These are phyloP conservation scores for Resseliella maxima DNA, from an alignment of 2,888 invertebrate genomes.

Conservation along the genomic window DNA sequence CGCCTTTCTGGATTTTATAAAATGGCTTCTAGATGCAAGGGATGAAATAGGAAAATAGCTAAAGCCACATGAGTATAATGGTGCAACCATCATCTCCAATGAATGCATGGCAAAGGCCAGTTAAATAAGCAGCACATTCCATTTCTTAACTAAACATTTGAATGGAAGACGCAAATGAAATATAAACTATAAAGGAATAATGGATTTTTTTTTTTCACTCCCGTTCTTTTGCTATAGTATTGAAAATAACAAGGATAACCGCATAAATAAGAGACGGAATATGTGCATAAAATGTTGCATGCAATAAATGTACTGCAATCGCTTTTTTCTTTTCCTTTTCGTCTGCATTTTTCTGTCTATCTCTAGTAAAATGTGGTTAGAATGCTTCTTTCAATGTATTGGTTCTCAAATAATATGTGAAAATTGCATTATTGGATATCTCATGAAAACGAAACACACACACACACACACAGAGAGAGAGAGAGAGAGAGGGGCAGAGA, in stretches of 20 bases:
- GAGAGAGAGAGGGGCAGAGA: no score
- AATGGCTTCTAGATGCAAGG: neutral
- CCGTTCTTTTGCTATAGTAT: neutral
- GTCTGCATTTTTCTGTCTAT: neutral
- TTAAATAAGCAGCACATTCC: conserved; percentile 13
- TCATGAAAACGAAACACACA: no score
- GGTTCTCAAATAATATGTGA: neutral
- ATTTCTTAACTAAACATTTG: conserved; percentile 2
- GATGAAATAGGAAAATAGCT: no score
- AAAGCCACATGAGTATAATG: neutral
- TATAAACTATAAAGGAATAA: conserved; percentile 5
- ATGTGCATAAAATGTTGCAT: neutral
- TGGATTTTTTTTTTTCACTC: neutral
- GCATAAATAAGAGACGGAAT: neutral
- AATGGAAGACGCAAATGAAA: conserved; percentile 15
- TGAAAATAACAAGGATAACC: neutral
- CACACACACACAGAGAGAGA: no score
- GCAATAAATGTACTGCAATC: neutral
- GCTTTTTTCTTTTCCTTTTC: neutral
- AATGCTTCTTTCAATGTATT: neutral
- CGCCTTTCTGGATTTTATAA: neutral
- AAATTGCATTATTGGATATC: neutral
- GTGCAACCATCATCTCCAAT: neutral
- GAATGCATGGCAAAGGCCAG: neutral
- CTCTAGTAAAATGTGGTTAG: no score